Conservation (phyloP, 2,888 invertebrate genomes). For the Tenthredo distinguenda region DNA sequence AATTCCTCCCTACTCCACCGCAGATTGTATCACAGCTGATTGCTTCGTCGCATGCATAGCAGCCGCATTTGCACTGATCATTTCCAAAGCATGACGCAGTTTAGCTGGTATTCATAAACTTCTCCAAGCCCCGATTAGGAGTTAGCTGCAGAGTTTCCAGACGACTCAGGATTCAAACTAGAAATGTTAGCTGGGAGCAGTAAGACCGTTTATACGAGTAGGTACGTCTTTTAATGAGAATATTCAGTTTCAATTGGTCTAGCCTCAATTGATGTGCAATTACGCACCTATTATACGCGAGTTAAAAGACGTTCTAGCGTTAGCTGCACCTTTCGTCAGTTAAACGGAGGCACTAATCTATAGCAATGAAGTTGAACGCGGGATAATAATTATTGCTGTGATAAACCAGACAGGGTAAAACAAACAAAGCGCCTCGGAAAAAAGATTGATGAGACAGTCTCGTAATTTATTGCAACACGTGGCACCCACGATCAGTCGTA, state of each 20-base stretch:
- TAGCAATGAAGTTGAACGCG: slow-evolving; percentile 21
- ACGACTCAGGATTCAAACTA: background rate
- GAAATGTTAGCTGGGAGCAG: background rate
- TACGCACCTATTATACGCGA: background rate
- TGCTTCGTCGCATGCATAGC: background rate
- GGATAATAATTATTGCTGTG: slow-evolving; percentile 40
- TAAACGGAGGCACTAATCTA: background rate
- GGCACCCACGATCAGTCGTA: slow-evolving; percentile 35
- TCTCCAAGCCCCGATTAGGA: background rate
- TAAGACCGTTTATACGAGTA: background rate
- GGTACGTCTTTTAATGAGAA: background rate
- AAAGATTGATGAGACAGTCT: slow-evolving; percentile 46
- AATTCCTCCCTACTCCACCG: background rate
- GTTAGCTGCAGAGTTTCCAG: slow-evolving; percentile 17
- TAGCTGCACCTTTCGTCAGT: background rate
- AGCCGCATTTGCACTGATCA: background rate
- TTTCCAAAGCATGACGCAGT: background rate
- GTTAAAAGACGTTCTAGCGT: background rate
- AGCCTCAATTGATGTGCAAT: background rate
- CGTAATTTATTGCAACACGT: slow-evolving; percentile 44
- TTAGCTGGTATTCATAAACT: slow-evolving; percentile 22
- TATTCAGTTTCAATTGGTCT: background rate
- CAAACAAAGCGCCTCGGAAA: slow-evolving; percentile 27
- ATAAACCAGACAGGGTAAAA: background rate
- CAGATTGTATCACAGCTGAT: background rate